phyloP scores from a whole-genome alignment of 2,113 vertebrate species.

The Himantopus leucocephalus region DNA sequence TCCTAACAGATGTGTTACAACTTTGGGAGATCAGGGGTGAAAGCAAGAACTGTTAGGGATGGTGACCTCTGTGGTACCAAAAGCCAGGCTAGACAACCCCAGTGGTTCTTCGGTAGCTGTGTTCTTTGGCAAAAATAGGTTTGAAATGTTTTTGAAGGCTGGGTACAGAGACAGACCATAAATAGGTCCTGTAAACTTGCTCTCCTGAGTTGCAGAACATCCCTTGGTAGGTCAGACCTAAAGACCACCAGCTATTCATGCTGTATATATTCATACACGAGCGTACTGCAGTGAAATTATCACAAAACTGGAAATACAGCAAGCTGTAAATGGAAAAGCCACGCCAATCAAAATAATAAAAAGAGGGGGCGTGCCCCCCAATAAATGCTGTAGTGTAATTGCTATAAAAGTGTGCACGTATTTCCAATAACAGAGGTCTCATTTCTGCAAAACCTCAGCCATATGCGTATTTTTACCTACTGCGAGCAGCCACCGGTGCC shows the following conservation, averaged over 20 bases:
- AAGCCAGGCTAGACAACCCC: background rate
- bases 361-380: background rate
- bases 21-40: background rate
- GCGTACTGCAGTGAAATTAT: background rate
- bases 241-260: background rate
- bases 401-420: background rate
- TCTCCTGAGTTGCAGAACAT: background rate
- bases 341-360: background rate
- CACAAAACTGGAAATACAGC: background rate
- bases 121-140: background rate
- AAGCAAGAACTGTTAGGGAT: background rate
- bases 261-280: fast-evolving
- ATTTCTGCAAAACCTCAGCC: background rate
- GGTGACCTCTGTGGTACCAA: background rate
- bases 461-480: fast-evolving
- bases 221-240: background rate
- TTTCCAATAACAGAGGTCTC: background rate
- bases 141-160: background rate
- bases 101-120: background rate
- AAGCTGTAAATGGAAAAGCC: background rate
- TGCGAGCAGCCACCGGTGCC: background rate
- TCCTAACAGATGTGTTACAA: background rate
- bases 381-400: background rate
- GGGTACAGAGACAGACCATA: background rate
- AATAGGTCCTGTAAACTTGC: background rate